A percentile compares a stretch with the other conserved stretches of the same genome.
Evolutionary conservation across 2,888 invertebrate genomes (phyloP).

Genomic region (Andrena camellia): DNA sequence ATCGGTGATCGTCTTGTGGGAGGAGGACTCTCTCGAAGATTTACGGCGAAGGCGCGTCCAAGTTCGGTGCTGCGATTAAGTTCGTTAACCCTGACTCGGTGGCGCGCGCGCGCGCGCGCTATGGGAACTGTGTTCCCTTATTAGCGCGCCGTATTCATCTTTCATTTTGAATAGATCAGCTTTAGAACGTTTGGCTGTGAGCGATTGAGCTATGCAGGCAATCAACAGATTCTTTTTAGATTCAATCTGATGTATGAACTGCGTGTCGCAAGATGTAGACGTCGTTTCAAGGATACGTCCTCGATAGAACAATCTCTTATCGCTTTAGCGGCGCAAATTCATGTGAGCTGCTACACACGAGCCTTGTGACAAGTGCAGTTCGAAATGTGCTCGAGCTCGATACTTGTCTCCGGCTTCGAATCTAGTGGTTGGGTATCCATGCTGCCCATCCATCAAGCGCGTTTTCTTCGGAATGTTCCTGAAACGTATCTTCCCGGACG

Average conservation of each 20-base stretch:
- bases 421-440: not conserved
- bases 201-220: constrained; percentile 7
- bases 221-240: too few relatives aligned
- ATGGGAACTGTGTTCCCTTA: constrained; percentile 13
- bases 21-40: not conserved
- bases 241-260: not conserved
- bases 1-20: constrained; percentile 3
- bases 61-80: constrained; percentile 18
- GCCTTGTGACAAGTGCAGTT: too few relatives aligned
- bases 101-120: constrained; percentile 2
- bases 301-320: too few relatives aligned
- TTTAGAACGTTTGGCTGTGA: not conserved
- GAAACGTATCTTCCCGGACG: constrained; percentile 10
- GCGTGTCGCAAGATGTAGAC: not conserved
- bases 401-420: too few relatives aligned
- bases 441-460: not conserved
- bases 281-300: too few relatives aligned
- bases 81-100: constrained; percentile 9
- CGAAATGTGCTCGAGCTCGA: too few relatives aligned
- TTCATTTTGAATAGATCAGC: constrained; percentile 14
- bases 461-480: constrained; percentile 11
- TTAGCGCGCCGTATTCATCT: constrained; percentile 21
- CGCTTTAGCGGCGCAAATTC: too few relatives aligned
- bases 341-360: too few relatives aligned
- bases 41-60: constrained; percentile 12